These are phyloP conservation scores for Frieseomelitta varia DNA, from an alignment of 1,140 invertebrate species.

Conservation along the genomic window DNA sequence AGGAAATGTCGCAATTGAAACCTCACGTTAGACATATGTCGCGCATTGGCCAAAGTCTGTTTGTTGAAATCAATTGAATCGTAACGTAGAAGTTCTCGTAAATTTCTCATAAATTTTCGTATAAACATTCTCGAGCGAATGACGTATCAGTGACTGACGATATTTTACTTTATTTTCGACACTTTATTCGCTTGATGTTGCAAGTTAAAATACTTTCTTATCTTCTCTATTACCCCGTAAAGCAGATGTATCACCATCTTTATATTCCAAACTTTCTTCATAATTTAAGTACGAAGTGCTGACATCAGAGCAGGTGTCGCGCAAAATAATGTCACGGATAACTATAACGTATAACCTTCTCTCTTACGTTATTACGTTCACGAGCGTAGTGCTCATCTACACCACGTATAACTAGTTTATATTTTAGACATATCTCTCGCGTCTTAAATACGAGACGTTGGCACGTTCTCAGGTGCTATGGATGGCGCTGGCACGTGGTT, in stretches of 20 bases:
- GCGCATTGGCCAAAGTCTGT: constrained; percentile 58
- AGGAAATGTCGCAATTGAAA: constrained; percentile 72
- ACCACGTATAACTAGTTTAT: neutral
- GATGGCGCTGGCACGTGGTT: neutral
- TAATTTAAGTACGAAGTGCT: neutral
- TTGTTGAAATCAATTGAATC: neutral
- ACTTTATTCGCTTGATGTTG: no score
- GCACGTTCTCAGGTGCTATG: neutral
- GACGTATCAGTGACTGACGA: neutral
- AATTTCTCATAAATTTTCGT: neutral
- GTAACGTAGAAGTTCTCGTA: neutral
- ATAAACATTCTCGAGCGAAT: neutral
- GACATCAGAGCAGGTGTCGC: neutral
- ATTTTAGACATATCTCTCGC: constrained; percentile 4
- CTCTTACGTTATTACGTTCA: constrained; percentile 2
- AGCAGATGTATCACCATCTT: neutral
- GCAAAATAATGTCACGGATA: constrained; percentile 3
- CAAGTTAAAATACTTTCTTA: neutral
- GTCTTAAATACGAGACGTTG: constrained; percentile 27
- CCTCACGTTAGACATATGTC: constrained; percentile 19
- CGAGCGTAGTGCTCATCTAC: neutral
- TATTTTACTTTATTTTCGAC: no score
- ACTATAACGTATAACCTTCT: constrained; percentile 19
- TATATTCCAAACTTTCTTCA: constrained; percentile 14
- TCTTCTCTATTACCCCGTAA: no score